These are phyloP conservation scores for Apocrypta bakeri DNA, from an alignment of 1,140 invertebrate species.

Conservation along the genomic window DNA sequence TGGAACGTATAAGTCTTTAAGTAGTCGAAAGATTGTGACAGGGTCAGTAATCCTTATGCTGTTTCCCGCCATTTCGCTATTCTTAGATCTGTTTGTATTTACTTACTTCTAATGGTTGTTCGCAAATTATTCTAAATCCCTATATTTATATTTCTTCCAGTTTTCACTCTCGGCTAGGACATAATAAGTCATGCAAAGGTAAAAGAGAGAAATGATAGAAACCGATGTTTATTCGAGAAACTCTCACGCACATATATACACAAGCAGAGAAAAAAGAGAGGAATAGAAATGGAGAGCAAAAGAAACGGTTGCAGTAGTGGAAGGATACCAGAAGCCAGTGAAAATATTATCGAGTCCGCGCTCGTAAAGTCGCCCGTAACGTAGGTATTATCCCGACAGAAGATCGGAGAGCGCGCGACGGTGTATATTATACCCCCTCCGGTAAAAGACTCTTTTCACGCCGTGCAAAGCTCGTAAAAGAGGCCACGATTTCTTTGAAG, in stretches of 20 bases:
- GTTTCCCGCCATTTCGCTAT: no score
- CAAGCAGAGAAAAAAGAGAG: not conserved
- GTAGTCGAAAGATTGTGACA: no score
- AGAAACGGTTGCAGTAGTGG: not conserved
- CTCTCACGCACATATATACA: not conserved
- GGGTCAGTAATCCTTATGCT: no score
- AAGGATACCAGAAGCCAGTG: conserved; percentile 10
- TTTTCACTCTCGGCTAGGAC: no score
- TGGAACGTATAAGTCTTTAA: no score
- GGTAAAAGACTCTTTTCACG: conserved; percentile 5
- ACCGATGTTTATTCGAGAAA: not conserved
- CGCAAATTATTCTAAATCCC: no score
- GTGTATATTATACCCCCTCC: not conserved
- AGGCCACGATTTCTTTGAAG: conserved; percentile 1
- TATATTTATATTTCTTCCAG: no score
- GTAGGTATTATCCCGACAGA: not conserved
- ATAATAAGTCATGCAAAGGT: not conserved
- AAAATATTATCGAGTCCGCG: conserved; percentile 31
- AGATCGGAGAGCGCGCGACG: conserved; percentile 17
- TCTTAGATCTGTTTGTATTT: no score
- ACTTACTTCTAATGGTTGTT: no score
- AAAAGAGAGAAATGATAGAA: not conserved
- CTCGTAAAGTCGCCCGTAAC: conserved; percentile 16
- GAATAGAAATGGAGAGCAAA: not conserved
- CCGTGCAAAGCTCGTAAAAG: conserved; percentile 3